Percentiles rank a stretch among this genome's conserved stretches.
These are phyloP conservation scores for Deilephila porcellus DNA, from an alignment of 2,888 invertebrate species.

Conservation along the genomic window DNA sequence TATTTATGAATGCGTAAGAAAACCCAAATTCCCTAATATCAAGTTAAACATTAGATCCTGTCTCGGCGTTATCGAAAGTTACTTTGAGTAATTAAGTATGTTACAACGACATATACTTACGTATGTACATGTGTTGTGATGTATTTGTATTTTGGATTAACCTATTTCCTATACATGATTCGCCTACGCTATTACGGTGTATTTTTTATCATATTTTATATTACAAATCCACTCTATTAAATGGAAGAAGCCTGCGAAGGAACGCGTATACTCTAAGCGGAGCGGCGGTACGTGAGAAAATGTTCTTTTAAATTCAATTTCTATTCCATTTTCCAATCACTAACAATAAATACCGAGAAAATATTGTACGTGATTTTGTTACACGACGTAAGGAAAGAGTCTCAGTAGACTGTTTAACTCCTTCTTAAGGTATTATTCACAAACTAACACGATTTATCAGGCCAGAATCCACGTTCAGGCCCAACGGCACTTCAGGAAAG, in stretches of 20 bases:
- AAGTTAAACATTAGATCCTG: not conserved
- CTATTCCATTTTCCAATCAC: slow-evolving; percentile 29
- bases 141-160: not conserved
- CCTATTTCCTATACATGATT: not conserved
- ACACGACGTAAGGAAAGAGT: not conserved
- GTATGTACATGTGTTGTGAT: not conserved
- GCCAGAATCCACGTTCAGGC: not conserved
- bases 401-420: not conserved
- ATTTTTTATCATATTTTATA: not conserved
- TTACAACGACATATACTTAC: too few species aligned
- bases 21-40: not conserved
- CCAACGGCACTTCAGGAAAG: not conserved
- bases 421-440: not conserved
- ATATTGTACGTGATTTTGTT: slow-evolving; percentile 9
- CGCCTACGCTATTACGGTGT: not conserved
- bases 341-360: slow-evolving; percentile 13
- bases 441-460: not conserved
- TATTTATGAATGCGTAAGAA: slow-evolving; percentile 24
- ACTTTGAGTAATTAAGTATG: not conserved
- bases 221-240: slow-evolving; percentile 13
- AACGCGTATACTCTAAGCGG: not conserved
- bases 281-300: slow-evolving; percentile 1
- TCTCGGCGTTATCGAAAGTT: not conserved
- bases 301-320: slow-evolving; percentile 33
- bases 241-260: slow-evolving; percentile 1